A percentile compares a stretch with the other conserved stretches of the same genome.
These are phyloP conservation scores for Globicephala melas DNA, from an alignment of 2,113 vertebrate genomes.

Conservation along the genomic window DNA sequence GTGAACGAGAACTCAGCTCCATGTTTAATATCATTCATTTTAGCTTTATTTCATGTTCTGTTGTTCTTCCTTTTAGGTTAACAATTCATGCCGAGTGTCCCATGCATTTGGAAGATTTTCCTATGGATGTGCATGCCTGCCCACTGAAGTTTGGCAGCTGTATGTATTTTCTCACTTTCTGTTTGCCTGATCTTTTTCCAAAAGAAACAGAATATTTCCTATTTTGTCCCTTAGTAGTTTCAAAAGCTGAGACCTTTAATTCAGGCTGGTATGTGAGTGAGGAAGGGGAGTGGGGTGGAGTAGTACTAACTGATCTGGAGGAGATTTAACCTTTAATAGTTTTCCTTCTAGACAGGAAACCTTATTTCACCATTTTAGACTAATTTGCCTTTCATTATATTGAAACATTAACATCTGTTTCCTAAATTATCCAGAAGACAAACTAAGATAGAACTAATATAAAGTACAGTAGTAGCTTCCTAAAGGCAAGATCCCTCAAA, in stretches of 20 bases:
- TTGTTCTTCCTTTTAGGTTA: slow-evolving; percentile 83
- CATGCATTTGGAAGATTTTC: slow-evolving; percentile 99
- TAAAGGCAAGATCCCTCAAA: neutral
- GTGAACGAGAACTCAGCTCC: neutral
- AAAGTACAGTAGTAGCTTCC: neutral
- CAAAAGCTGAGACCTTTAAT: neutral
- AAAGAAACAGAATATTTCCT: neutral
- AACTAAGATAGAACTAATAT: neutral
- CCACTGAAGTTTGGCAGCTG: slow-evolving; percentile 99
- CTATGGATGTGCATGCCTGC: slow-evolving; percentile 98
- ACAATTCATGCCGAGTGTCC: slow-evolving; percentile 98
- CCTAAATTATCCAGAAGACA: neutral
- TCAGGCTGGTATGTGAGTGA: neutral
- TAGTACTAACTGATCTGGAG: neutral
- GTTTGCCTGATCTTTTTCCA: neutral
- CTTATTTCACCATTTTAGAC: slow-evolving; percentile 15
- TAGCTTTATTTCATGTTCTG: neutral
- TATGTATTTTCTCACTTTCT: slow-evolving; percentile 82
- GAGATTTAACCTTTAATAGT: neutral
- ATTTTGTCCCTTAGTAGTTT: neutral
- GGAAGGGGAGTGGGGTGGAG: neutral
- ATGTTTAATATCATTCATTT: neutral
- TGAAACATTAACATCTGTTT: neutral
- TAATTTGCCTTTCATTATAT: slow-evolving; percentile 28
- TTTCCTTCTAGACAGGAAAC: neutral